A percentile compares a stretch with the other conserved stretches of the same genome.
Conservation (phyloP, 92 coral and sea anemone genomes). For the Palythoa grandiflora region DNA sequence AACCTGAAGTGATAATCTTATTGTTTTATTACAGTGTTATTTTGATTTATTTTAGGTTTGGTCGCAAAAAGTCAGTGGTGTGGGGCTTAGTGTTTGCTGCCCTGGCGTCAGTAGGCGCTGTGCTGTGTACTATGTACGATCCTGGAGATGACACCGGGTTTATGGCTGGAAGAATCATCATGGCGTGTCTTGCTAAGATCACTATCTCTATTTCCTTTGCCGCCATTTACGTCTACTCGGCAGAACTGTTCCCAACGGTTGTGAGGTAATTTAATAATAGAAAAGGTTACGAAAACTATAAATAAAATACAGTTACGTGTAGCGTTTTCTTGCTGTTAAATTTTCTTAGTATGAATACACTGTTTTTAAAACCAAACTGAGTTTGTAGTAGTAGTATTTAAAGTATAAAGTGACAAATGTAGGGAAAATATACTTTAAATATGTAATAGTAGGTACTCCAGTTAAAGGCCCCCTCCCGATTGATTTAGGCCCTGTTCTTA, state of each 20-base stretch:
- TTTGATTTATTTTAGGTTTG: not conserved
- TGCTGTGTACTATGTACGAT: constrained; percentile 25
- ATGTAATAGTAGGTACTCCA: too few species aligned
- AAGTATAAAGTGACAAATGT: too few species aligned
- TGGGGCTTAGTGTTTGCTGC: constrained; percentile 24
- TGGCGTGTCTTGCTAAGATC: constrained; percentile 22
- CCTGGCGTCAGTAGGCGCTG: constrained; percentile 26
- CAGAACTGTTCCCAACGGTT: constrained; percentile 32
- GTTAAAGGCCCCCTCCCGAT: too few species aligned
- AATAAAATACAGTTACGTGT: too few species aligned
- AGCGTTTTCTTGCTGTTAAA: too few species aligned
- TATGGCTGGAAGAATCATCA: constrained; percentile 7
- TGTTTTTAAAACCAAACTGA: too few species aligned
- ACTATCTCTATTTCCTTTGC: constrained; percentile 28
- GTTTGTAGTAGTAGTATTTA: too few species aligned
- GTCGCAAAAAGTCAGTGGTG: constrained; percentile 24
- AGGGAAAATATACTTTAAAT: too few species aligned
- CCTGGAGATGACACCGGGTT: constrained; percentile 16
- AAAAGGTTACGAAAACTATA: not conserved
- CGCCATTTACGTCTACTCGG: constrained; percentile 35
- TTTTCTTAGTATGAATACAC: too few species aligned
- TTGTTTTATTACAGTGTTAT: not conserved
- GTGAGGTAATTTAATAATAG: not conserved
- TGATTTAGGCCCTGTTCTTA: too few species aligned
- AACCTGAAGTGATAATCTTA: too few species aligned